These are phyloP conservation scores for Ectemnius lituratus DNA, from an alignment of 2,888 invertebrate genomes.

Conservation along the genomic window DNA sequence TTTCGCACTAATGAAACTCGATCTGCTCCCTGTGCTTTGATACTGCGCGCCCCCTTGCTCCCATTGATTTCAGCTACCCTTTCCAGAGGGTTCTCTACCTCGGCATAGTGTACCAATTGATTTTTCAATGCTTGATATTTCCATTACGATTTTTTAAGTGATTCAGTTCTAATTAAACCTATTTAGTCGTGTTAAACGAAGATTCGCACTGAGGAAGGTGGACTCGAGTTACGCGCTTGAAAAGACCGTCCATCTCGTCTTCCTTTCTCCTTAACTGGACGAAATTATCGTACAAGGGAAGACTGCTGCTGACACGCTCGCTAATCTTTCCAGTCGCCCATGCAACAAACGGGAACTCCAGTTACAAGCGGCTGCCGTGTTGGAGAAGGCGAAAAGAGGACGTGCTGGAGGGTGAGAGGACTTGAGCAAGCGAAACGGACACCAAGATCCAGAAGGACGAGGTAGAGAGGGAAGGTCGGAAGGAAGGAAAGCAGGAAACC, in stretches of 20 bases:
- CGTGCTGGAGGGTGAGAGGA: background rate
- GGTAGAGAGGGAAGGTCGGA: background rate
- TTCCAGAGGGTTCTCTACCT: too few species aligned
- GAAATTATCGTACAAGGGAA: conserved; percentile 24
- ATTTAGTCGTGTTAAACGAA: too few species aligned
- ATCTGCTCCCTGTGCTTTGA: background rate
- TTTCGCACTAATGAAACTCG: background rate
- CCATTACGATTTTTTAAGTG: too few species aligned
- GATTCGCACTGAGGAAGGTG: background rate
- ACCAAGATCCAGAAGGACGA: background rate
- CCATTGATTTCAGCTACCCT: background rate
- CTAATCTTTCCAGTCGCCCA: conserved; percentile 48
- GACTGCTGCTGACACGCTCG: conserved; percentile 38
- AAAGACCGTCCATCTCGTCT: background rate
- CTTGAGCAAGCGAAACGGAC: too few species aligned
- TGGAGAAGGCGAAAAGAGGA: background rate
- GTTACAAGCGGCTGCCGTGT: conserved; percentile 20
- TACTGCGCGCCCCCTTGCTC: background rate
- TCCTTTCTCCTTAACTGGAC: background rate
- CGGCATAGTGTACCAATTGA: too few species aligned
- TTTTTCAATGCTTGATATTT: too few species aligned
- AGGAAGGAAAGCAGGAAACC: background rate
- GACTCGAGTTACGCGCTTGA: background rate
- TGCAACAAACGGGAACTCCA: conserved; percentile 25
- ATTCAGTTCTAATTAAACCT: too few species aligned